Evolutionary conservation across 2,797 vertebrate genomes (phyloP).

Genomic region (Hirundo rustica): DNA sequence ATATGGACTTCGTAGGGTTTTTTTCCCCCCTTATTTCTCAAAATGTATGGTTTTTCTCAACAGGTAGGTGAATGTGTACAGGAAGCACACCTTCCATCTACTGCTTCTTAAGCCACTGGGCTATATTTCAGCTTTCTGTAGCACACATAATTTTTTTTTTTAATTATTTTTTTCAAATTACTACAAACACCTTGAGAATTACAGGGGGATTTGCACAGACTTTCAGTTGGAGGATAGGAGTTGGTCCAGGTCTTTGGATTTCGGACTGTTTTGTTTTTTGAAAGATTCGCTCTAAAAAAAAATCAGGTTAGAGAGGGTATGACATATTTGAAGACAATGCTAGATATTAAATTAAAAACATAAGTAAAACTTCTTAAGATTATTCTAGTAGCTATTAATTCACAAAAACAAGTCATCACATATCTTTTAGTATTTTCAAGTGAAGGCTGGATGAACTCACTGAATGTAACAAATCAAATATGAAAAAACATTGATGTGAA

Average conservation of each 20-base stretch:
- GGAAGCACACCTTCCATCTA: background rate
- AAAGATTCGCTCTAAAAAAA: background rate
- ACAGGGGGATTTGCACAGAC: background rate
- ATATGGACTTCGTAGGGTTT: fast-evolving
- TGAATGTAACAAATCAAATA: background rate
- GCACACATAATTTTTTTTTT: too few species aligned
- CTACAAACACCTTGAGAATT: background rate
- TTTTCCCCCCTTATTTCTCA: background rate
- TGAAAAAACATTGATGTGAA: background rate
- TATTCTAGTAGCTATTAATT: background rate
- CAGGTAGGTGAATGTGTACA: background rate
- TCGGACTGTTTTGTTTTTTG: background rate
- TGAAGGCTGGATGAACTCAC: background rate
- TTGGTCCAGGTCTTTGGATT: background rate
- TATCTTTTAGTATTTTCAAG: background rate
- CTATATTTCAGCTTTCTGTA: background rate
- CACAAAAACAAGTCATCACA: background rate
- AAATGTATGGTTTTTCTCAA: background rate
- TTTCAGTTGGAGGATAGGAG: background rate
- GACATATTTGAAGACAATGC: background rate
- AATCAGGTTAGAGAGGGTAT: background rate
- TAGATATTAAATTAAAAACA: background rate
- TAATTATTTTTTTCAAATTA: fast-evolving
- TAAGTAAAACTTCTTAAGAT: background rate
- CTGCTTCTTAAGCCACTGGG: background rate